Percentiles rank a stretch among this genome's conserved stretches.
phyloP scores from a whole-genome alignment of 2,888 invertebrate genomes.

The Miltochrista miniata region DNA sequence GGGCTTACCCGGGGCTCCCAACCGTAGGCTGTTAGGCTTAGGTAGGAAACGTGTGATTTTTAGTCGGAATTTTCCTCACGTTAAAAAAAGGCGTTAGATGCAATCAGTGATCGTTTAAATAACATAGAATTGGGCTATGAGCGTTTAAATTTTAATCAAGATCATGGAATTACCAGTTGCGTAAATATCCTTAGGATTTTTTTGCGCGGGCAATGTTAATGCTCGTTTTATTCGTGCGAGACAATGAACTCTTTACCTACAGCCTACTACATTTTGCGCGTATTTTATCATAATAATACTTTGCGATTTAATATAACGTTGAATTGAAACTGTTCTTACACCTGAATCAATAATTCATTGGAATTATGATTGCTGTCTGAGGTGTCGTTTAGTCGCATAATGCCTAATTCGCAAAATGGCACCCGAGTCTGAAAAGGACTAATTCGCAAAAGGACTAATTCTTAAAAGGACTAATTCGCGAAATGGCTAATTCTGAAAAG shows the following conservation, averaged over 20 bases:
- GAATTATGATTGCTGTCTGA: background rate
- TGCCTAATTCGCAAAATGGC: too few species aligned
- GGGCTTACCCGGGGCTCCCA: too few species aligned
- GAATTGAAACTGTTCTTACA: background rate
- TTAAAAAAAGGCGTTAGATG: too few species aligned
- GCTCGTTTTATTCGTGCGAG: slow-evolving; percentile 30
- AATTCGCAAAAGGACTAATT: too few species aligned
- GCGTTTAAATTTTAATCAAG: slow-evolving; percentile 27
- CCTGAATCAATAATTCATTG: slow-evolving; percentile 1
- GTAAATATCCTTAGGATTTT: slow-evolving; percentile 33
- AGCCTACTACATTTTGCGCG: slow-evolving; percentile 15
- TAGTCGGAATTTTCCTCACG: too few species aligned
- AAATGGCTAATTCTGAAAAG: too few species aligned
- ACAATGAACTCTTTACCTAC: slow-evolving; percentile 32
- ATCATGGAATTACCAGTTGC: slow-evolving; percentile 38
- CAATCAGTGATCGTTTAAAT: too few species aligned
- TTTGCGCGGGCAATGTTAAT: slow-evolving; percentile 26
- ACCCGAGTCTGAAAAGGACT: too few species aligned
- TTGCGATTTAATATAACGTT: slow-evolving; percentile 3
- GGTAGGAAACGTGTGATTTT: too few species aligned
- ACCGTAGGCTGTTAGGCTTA: too few species aligned
- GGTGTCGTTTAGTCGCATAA: background rate
- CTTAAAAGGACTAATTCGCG: too few species aligned
- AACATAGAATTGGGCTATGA: too few species aligned
- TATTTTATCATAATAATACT: slow-evolving; percentile 6